Evolutionary conservation across 2,797 vertebrate genomes (phyloP).

Genomic region (Synaphobranchus kaupii): DNA sequence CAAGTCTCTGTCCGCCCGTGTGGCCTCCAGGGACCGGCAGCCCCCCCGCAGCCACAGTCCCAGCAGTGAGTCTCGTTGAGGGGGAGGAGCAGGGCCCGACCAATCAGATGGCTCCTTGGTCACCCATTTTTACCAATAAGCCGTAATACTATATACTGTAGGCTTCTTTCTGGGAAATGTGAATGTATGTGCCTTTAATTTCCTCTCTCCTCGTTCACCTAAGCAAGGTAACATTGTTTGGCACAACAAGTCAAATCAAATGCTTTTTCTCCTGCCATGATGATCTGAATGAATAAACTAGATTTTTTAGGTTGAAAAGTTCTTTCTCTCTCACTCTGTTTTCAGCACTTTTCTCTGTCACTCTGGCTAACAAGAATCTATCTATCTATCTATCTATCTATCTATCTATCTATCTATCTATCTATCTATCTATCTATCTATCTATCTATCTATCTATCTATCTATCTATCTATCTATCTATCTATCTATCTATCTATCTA

Average conservation of each 20-base stretch:
- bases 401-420: not conserved
- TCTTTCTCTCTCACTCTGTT: not conserved
- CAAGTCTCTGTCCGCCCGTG: constrained; percentile 79
- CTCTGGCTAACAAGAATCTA: constrained; percentile 12
- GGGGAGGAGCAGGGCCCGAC: not conserved
- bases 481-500: no score
- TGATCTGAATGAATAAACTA: not conserved
- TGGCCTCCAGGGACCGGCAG: constrained; percentile 72
- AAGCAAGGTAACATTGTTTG: not conserved
- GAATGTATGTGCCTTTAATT: not conserved
- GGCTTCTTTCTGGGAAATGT: not conserved
- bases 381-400: constrained; percentile 11
- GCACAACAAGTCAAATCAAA: not conserved
- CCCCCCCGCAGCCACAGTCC: constrained; percentile 56
- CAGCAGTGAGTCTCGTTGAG: constrained; percentile 58
- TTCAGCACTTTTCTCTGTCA: no score
- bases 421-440: constrained; percentile 17
- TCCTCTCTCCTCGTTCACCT: not conserved
- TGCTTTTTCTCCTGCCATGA: not conserved
- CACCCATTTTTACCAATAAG: not conserved
- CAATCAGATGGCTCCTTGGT: not conserved
- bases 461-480: no score
- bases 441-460: no score
- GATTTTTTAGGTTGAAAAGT: not conserved
- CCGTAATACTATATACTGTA: not conserved